Conservation (phyloP, 2,797 vertebrate genomes). For the Pelodytes ibericus region DNA sequence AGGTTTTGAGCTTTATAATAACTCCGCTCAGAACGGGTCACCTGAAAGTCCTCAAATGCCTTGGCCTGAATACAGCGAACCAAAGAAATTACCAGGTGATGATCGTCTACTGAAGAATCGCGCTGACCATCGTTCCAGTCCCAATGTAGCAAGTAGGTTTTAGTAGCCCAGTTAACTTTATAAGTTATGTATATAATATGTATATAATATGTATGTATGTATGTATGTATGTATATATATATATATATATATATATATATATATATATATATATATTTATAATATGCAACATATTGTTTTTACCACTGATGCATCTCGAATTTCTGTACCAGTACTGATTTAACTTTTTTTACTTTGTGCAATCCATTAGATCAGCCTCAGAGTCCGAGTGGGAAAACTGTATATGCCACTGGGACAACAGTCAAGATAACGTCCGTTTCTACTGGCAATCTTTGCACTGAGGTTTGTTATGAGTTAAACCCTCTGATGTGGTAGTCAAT, state of each 20-base stretch:
- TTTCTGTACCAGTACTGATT: no score
- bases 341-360: slow-evolving; percentile 31
- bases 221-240: no score
- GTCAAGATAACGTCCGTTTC: slow-evolving; percentile 97
- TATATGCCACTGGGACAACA: slow-evolving; percentile 84
- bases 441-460: slow-evolving; percentile 95
- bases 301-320: no score
- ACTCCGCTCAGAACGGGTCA: slow-evolving; percentile 88
- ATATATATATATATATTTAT: no score
- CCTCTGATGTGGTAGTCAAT: no score
- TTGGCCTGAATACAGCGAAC: slow-evolving; percentile 91
- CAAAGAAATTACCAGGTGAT: slow-evolving; percentile 88
- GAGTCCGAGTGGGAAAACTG: slow-evolving; percentile 87
- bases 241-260: no score
- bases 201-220: no score
- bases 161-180: not conserved
- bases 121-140: slow-evolving; percentile 94
- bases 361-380: slow-evolving; percentile 87
- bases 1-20: slow-evolving; percentile 95
- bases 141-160: slow-evolving; percentile 95
- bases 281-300: no score
- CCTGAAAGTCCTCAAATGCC: slow-evolving; percentile 90
- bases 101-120: slow-evolving; percentile 92
- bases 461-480: slow-evolving; percentile 87
- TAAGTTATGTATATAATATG: no score